Conservation (phyloP, 2,113 vertebrate species). For the Girardinichthys multiradiatus region DNA sequence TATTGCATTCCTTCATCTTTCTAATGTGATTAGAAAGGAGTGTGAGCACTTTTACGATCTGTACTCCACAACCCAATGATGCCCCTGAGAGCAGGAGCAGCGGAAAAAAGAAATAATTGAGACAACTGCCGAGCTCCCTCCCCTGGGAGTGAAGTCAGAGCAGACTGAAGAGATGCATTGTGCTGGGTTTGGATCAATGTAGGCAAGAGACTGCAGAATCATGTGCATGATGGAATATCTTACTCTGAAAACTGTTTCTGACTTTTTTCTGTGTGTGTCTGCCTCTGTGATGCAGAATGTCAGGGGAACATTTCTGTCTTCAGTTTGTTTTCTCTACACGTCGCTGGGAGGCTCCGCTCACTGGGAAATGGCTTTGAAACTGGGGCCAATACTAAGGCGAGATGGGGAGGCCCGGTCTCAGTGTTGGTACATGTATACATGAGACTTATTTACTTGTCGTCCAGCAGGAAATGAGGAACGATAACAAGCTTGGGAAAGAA, state of each 20-base stretch:
- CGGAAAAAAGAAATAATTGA: conserved; percentile 56
- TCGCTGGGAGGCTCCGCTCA: conserved; percentile 31
- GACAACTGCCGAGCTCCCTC: conserved; percentile 53
- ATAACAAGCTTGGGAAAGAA: conserved; percentile 81
- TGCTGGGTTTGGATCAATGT: conserved; percentile 46
- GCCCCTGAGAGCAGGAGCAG: conserved; percentile 58
- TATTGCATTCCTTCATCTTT: conserved; percentile 50
- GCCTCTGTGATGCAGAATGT: conserved; percentile 36
- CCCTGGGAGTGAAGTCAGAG: conserved; percentile 46
- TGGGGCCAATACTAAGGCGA: conserved; percentile 44
- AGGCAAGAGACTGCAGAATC: conserved; percentile 61
- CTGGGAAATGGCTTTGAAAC: conserved; percentile 63
- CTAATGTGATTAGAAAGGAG: conserved; percentile 59
- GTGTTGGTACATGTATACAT: conserved; percentile 70
- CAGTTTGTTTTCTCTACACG: conserved; percentile 61
- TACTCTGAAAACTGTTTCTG: conserved; percentile 52
- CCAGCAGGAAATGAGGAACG: conserved; percentile 77
- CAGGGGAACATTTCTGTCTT: conserved; percentile 39
- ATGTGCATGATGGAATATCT: conserved; percentile 57
- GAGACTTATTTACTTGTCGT: conserved; percentile 76
- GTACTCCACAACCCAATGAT: conserved; percentile 40
- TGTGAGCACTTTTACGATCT: conserved; percentile 57
- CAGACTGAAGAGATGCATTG: conserved; percentile 61
- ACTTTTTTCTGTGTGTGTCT: conserved; percentile 5
- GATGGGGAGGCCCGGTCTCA: conserved; percentile 47